Percentiles rank a stretch among this genome's conserved stretches.
These are phyloP conservation scores for Theonella swinhoei DNA, from an alignment of 37 sponge, comb jelly and placozoan species.

Conservation along the genomic window DNA sequence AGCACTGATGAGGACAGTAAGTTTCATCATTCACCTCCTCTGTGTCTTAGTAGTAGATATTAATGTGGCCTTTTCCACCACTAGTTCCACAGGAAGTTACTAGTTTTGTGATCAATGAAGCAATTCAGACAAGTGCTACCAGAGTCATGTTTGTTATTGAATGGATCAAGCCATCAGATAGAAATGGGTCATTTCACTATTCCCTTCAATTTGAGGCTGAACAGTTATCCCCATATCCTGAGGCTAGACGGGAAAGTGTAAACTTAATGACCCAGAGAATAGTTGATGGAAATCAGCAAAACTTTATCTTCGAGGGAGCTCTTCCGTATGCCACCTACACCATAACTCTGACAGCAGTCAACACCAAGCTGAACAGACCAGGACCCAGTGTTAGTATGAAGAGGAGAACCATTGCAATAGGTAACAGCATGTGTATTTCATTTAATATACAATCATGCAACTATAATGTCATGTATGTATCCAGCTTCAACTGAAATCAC, in stretches of 20 bases:
- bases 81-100: too few relatives aligned
- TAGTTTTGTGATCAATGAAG: too few relatives aligned
- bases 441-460: too few relatives aligned
- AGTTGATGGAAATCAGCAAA: neutral
- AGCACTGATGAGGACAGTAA: slow-evolving; percentile 58
- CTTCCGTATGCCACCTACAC: slow-evolving; percentile 39
- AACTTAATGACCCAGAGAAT: neutral
- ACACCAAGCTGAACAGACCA: neutral
- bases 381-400: neutral
- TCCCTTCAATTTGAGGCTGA: neutral
- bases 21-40: slow-evolving; percentile 8
- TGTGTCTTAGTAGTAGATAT: neutral
- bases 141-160: neutral
- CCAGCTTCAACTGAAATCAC: slow-evolving; percentile 27
- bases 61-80: too few relatives aligned
- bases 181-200: slow-evolving; percentile 37
- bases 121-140: neutral
- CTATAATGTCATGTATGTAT: too few relatives aligned
- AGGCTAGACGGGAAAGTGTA: neutral
- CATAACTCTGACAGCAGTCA: slow-evolving; percentile 37
- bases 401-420: slow-evolving; percentile 9
- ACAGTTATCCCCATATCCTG: slow-evolving; percentile 2
- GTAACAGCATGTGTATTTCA: too few relatives aligned
- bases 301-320: slow-evolving; percentile 2
- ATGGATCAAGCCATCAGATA: slow-evolving; percentile 26